A percentile compares a stretch with the other conserved stretches of the same genome.
phyloP scores from a whole-genome alignment of 1,140 invertebrate genomes.

The Mactra quadrangularis region DNA sequence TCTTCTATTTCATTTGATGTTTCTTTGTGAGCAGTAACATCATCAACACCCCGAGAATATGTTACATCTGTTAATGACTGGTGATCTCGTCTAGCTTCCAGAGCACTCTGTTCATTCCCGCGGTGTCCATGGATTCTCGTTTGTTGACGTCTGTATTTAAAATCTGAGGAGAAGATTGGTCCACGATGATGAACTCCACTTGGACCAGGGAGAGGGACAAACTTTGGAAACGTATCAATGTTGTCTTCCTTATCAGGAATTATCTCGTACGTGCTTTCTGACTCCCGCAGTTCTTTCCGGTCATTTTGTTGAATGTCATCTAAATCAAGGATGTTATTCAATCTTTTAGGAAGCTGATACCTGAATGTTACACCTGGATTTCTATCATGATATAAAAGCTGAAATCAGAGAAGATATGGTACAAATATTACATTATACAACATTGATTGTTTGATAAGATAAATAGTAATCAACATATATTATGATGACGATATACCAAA shows the following conservation, averaged over 20 bases:
- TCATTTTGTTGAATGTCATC: background rate
- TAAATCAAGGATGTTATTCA: slow-evolving; percentile 1
- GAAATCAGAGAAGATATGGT: too few species aligned
- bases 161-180: slow-evolving; percentile 44
- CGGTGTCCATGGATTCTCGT: too few species aligned
- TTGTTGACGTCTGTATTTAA: background rate
- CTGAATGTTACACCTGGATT: slow-evolving; percentile 78
- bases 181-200: slow-evolving; percentile 12
- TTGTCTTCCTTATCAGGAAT: background rate
- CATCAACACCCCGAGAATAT: slow-evolving; percentile 25
- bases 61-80: slow-evolving; percentile 44
- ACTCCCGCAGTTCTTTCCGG: slow-evolving; percentile 23
- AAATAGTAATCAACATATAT: too few species aligned
- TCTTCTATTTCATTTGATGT: background rate
- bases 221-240: slow-evolving; percentile 1
- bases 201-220: slow-evolving; percentile 12
- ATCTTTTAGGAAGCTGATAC: slow-evolving; percentile 69
- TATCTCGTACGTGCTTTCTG: background rate
- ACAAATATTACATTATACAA: too few species aligned
- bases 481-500: too few species aligned
- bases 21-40: background rate
- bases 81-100: too few species aligned
- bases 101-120: background rate
- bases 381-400: slow-evolving; percentile 73
- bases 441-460: too few species aligned